phyloP scores from a whole-genome alignment of 2,888 invertebrate genomes.

The Allacma fusca region DNA sequence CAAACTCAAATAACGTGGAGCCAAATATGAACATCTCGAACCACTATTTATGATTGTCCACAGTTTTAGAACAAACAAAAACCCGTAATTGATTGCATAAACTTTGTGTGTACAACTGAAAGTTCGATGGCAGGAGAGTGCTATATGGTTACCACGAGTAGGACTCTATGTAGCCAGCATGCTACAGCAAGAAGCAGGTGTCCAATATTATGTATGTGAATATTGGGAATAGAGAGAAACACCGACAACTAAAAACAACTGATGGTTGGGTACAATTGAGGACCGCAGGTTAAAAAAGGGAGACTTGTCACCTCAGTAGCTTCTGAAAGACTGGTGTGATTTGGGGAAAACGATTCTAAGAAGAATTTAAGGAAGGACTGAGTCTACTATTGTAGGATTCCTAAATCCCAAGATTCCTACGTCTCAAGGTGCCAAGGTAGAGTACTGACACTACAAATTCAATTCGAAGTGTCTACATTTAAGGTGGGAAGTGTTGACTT shows the following conservation, averaged over 20 bases:
- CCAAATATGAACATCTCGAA: conserved; percentile 43
- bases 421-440: conserved; percentile 31
- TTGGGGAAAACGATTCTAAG: conserved; percentile 11
- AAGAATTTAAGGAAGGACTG: conserved; percentile 20
- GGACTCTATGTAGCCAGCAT: no score
- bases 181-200: no score
- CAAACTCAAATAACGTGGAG: conserved; percentile 29
- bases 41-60: not conserved
- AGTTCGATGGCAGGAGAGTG: not conserved
- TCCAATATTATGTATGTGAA: not conserved
- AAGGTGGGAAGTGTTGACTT: not conserved
- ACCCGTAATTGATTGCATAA: not conserved
- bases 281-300: not conserved
- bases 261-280: not conserved
- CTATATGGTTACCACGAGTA: no score
- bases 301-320: conserved; percentile 34
- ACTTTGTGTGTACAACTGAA: not conserved
- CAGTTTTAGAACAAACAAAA: not conserved
- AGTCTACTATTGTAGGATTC: not conserved
- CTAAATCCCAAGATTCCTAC: conserved; percentile 29
- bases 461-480: not conserved
- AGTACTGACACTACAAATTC: conserved; percentile 1
- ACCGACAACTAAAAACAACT: not conserved
- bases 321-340: conserved; percentile 33
- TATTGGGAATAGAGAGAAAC: not conserved